Evolutionary conservation across 92 coral and sea anemone species (phyloP), one percentile per base, ranked within the genome.

Genomic region (Hydrozoanthus gracilis): DNA sequence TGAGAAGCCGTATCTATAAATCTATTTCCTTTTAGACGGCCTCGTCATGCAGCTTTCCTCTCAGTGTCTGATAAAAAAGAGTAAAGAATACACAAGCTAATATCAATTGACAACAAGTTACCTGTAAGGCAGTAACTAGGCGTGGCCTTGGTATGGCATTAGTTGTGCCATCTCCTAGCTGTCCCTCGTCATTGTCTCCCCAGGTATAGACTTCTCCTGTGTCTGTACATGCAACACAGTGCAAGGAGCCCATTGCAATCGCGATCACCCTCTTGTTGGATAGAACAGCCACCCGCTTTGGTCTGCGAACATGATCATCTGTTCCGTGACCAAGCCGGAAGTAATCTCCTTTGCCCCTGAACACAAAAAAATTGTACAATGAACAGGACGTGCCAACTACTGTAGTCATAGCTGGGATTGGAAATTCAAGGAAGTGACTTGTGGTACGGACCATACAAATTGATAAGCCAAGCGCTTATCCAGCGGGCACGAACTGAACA

Each of bases 131-230:
- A n/a, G 98, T 93, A 60, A 96, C 99, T 9, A 95, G 93, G 68
- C 99, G 91, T 11, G 99, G 99, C 82, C 97, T 90, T 17, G 95
- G 96, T 15, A 96, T 94, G 64, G 99, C 98, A 64, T 91, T 96
- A 7, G 99, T 96, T 27, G 98, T 95, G 4, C 98, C 98, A 88
- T 96, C 99, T 76, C 99, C 99, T 44, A 96, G 82, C 91, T 96
- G 99, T 18, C 99, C 99, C 88, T 96, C 99, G 69, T 96, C 99
- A 55, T 96, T 96, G 60, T 96, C 99, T 45, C 99, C 99, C 99
- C 99, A 96, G 3, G 99, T 96, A 88, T 91, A 96, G 80, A 96
- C 99, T 73, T 96, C 99, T 18, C 99, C 99, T 4, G 97, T 90
- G 88, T 96, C 99, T 56, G 99, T 93, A 65, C 96, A 95, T 27